phyloP scores from a whole-genome alignment of 2,888 invertebrate genomes.

The Philereme transversata region DNA sequence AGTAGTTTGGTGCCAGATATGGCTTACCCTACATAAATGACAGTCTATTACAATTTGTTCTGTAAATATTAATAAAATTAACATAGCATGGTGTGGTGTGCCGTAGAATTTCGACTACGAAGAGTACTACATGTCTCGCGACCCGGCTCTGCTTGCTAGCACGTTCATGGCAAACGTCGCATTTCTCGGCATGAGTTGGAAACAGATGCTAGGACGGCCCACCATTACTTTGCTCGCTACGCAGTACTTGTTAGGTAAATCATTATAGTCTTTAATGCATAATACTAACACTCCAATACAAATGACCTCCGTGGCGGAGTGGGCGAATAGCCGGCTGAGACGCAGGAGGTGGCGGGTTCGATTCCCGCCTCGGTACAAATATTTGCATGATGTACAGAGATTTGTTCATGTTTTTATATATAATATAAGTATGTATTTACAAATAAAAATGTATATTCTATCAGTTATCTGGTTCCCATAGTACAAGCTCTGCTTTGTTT shows the following conservation, averaged over 20 bases:
- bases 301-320: too few relatives aligned
- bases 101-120: conserved; percentile 94
- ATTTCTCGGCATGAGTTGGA: conserved; percentile 98
- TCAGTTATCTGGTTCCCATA: too few relatives aligned
- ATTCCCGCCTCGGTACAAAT: too few relatives aligned
- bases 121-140: conserved; percentile 98
- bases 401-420: too few relatives aligned
- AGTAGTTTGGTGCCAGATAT: too few relatives aligned
- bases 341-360: too few relatives aligned
- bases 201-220: conserved; percentile 97
- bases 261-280: not conserved
- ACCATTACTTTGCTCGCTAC: conserved; percentile 95
- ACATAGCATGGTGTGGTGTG: conserved; percentile 67
- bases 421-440: too few relatives aligned
- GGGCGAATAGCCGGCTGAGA: too few relatives aligned
- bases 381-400: too few relatives aligned
- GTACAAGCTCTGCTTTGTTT: too few relatives aligned
- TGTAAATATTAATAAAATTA: conserved; percentile 36
- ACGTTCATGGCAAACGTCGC: conserved; percentile 97
- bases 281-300: not conserved
- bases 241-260: conserved; percentile 92
- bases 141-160: conserved; percentile 97
- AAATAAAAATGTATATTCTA: too few relatives aligned
- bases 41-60: conserved; percentile 6
- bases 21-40: too few relatives aligned